Evolutionary conservation across 2,888 invertebrate species (phyloP), one percentile per base, ranked within the genome.

Genomic region (Hirtodrosophila duncani): DNA sequence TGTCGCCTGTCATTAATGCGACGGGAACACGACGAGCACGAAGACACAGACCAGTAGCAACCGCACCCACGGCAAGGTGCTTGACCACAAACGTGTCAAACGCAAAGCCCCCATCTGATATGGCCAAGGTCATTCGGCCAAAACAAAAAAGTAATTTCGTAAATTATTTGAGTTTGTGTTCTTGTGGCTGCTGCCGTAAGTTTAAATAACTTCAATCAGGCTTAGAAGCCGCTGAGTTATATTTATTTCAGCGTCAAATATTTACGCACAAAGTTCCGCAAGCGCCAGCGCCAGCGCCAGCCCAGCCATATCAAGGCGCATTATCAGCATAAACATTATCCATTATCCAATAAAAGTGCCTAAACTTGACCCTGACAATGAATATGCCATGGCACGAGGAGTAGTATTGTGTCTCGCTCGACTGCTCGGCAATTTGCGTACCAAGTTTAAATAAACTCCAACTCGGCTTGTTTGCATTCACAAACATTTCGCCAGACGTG

Each of bases 101-200:
- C 39, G 38, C 41, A 53, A 48, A 41, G 36, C 39, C 21, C 27
- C 45, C 52, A 29, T 14, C 26, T 38, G 3, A 16, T 21, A 20
- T 11, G 27, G 39, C 41, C 79, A 71, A 71, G 71, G 80, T 67
- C 77, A 42, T 18, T 20, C 4, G 24, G 34, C 24, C 29, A 13
- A 26, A 13, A 44, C 52, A 44, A 53, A 75, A 72, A 81, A 75
- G 81, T 70, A 78, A 81, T 77, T 81, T 77, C 43, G 38, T 71
- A 75, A 77, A 81, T 81, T 70, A 75, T 77, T 77, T 63, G 71
- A 78, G 70, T 74, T 69, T 67, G 81, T 56, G 69, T n/a, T n/a
- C n/a, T n/a, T n/a, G n/a, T n/a, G n/a, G n/a, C n/a, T n/a, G 71
- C 66, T 67, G 63, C 55, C 60, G 55, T 64, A 77, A 75, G 72